A percentile compares a stretch with the other conserved stretches of the same genome.
phyloP scores from a whole-genome alignment of 1,140 invertebrate genomes.

The Lepeophtheirus salmonis region DNA sequence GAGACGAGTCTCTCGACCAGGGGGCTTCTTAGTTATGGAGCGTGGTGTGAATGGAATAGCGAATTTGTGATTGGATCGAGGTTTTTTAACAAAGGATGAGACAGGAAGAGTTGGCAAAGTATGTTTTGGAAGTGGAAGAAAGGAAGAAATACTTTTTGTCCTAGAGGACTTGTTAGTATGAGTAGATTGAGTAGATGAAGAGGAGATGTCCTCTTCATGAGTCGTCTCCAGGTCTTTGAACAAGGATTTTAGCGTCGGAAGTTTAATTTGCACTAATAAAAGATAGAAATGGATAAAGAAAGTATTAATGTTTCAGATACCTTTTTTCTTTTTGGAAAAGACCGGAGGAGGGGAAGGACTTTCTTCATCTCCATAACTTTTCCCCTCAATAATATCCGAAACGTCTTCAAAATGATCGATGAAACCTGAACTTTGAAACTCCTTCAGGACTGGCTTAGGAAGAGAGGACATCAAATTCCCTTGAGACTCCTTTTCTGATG shows the following conservation, averaged over 20 bases:
- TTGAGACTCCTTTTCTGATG: background rate
- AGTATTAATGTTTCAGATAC: too few species aligned
- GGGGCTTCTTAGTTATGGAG: background rate
- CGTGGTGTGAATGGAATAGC: background rate
- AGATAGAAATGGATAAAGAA: background rate
- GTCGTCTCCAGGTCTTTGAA: background rate
- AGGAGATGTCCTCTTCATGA: background rate
- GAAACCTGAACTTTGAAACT: background rate
- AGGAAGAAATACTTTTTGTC: background rate
- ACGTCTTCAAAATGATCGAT: background rate
- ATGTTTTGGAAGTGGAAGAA: background rate
- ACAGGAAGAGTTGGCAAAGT: background rate
- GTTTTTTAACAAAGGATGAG: background rate
- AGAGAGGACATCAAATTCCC: background rate
- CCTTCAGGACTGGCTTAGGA: background rate
- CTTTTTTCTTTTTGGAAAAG: background rate
- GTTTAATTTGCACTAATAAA: background rate
- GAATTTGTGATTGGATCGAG: too few species aligned
- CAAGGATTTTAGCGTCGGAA: background rate
- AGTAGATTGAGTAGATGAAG: background rate
- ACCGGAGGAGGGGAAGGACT: background rate
- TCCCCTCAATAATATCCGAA: background rate
- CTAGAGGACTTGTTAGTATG: background rate
- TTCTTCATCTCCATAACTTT: background rate
- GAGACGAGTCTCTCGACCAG: background rate